A percentile compares a stretch with the other conserved stretches of the same genome.
Evolutionary conservation across 2,888 invertebrate species (phyloP).

Genomic region (Philaethria dido): DNA sequence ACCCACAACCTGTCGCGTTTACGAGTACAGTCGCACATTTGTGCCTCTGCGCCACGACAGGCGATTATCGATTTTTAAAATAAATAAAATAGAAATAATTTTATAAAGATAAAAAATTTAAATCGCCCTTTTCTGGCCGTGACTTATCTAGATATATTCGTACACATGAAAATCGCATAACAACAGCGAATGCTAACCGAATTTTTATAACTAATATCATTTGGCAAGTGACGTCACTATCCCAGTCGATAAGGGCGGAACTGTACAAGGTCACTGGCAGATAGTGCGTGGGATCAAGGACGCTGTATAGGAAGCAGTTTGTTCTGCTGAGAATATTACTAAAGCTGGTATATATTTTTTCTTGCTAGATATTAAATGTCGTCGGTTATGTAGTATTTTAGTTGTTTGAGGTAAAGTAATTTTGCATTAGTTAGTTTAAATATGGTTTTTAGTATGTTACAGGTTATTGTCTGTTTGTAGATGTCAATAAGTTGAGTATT

Average conservation of each 20-base stretch:
- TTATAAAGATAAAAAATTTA: too few species aligned
- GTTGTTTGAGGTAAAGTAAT: neutral
- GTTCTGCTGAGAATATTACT: neutral
- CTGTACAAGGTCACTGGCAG: conserved; percentile 51
- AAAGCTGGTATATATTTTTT: neutral
- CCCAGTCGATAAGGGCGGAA: conserved; percentile 56
- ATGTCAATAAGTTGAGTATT: too few species aligned
- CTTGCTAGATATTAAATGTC: neutral
- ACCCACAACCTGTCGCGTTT: too few species aligned
- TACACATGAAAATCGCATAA: neutral
- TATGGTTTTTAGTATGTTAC: too few species aligned
- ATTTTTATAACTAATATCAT: neutral
- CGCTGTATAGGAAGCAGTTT: conserved; percentile 17
- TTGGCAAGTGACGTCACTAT: conserved; percentile 31
- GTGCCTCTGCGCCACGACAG: too few species aligned
- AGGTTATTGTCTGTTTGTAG: too few species aligned
- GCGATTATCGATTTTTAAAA: too few species aligned
- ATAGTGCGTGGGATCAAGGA: conserved; percentile 50
- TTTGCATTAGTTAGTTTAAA: neutral
- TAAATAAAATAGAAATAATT: too few species aligned
- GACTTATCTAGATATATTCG: too few species aligned
- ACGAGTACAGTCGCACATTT: too few species aligned
- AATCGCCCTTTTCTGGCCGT: too few species aligned
- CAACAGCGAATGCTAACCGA: neutral
- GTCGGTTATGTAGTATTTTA: neutral